Percentiles rank a stretch among this genome's conserved stretches.
phyloP scores from a whole-genome alignment of 1,140 invertebrate genomes.

The Nylanderia fulva region DNA sequence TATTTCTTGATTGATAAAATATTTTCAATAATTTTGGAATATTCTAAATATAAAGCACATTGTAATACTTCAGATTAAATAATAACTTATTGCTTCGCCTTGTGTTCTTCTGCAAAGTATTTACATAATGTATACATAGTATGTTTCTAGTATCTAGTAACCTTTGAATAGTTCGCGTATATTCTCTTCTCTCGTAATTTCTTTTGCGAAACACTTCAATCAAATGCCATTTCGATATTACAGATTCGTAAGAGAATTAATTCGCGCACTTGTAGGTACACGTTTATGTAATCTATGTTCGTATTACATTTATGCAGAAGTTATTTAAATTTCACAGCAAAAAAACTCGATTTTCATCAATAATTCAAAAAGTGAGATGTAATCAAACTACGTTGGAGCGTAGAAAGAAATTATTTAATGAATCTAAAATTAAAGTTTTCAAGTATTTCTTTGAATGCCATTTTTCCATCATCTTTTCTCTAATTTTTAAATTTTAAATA shows the following conservation, averaged over 20 bases:
- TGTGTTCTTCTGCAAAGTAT: background rate
- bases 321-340: background rate
- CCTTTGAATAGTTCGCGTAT: conserved; percentile 19
- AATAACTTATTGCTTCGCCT: background rate
- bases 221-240: conserved; percentile 23
- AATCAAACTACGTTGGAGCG: background rate
- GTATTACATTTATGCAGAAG: background rate
- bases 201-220: conserved; percentile 13
- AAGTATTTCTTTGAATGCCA: background rate
- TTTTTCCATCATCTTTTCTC: background rate
- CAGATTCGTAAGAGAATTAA: conserved; percentile 6
- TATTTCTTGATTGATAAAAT: too few species aligned
- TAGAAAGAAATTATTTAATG: background rate
- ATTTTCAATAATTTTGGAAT: background rate
- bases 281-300: background rate
- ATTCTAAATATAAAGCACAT: background rate
- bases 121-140: too few species aligned
- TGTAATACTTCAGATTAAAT: background rate
- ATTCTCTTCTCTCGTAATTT: conserved; percentile 17
- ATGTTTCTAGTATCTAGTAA: conserved; percentile 16
- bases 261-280: background rate
- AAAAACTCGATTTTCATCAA: background rate
- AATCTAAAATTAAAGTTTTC: background rate
- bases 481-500: background rate
- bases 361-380: background rate